Evolutionary conservation across 2,113 vertebrate species (phyloP).

Genomic region (Nymphicus hollandicus): DNA sequence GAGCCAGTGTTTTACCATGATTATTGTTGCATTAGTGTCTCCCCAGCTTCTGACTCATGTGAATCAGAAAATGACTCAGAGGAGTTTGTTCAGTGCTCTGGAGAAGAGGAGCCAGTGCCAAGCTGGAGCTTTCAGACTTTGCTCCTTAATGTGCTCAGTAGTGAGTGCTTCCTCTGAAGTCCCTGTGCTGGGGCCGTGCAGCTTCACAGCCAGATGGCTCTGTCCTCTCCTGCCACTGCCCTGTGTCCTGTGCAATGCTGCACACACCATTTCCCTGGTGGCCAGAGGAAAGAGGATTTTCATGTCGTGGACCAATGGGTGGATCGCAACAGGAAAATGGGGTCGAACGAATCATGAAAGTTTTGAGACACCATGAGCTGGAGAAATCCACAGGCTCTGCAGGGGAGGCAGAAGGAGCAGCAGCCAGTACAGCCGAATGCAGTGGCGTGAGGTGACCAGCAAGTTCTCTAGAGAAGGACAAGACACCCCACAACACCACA

Average conservation of each 20-base stretch:
- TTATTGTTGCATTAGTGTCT: background rate
- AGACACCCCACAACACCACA: accelerated
- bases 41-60: background rate
- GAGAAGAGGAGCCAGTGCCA: background rate
- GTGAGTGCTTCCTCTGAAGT: background rate
- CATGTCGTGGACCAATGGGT: background rate
- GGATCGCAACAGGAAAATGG: background rate
- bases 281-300: background rate
- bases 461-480: background rate
- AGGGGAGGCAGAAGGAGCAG: background rate
- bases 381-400: background rate
- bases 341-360: background rate
- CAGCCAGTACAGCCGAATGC: background rate
- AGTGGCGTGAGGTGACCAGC: background rate
- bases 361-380: background rate
- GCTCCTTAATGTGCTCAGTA: background rate
- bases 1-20: background rate
- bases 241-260: background rate
- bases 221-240: background rate
- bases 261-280: background rate
- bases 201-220: background rate
- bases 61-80: background rate
- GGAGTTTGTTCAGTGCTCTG: background rate
- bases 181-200: accelerated
- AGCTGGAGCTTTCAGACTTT: background rate